Conservation (phyloP, 2,888 invertebrate genomes). For the Microplitis deprimator region DNA sequence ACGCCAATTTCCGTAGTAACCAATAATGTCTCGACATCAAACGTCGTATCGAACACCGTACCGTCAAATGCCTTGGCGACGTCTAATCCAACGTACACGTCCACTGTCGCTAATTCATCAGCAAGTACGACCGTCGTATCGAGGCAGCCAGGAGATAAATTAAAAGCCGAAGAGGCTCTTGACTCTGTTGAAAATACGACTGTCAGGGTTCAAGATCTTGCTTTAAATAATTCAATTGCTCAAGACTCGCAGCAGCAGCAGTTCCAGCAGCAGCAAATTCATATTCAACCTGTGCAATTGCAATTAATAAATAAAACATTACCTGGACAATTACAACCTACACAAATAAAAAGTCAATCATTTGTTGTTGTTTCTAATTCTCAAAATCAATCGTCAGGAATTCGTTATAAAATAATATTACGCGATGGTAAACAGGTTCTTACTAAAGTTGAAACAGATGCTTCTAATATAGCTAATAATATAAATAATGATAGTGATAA, state of each 20-base stretch:
- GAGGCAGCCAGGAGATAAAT: not conserved
- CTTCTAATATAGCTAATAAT: constrained; percentile 61
- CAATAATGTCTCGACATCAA: not conserved
- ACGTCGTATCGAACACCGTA: too few species aligned
- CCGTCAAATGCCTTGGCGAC: too few species aligned
- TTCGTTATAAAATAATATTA: constrained; percentile 78
- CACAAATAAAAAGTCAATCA: constrained; percentile 56
- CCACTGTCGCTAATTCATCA: constrained; percentile 8
- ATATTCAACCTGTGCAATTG: constrained; percentile 54
- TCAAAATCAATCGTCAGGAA: constrained; percentile 54
- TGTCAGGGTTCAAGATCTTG: constrained; percentile 57
- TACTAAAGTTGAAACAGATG: constrained; percentile 74
- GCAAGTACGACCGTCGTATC: not conserved
- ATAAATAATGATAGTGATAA: constrained; percentile 54
- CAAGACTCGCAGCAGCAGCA: constrained; percentile 40
- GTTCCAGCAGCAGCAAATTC: constrained; percentile 47
- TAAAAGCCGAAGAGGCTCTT: not conserved
- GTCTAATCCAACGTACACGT: not conserved
- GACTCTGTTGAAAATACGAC: constrained; percentile 47
- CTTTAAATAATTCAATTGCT: constrained; percentile 43
- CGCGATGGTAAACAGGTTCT: constrained; percentile 83
- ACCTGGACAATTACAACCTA: constrained; percentile 39
- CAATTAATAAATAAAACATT: constrained; percentile 55
- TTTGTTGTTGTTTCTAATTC: constrained; percentile 61
- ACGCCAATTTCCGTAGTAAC: constrained; percentile 61